Evolutionary conservation across 2,797 vertebrate species (phyloP), one percentile per base, ranked within the genome.

Genomic region (Thalassophryne amazonica): DNA sequence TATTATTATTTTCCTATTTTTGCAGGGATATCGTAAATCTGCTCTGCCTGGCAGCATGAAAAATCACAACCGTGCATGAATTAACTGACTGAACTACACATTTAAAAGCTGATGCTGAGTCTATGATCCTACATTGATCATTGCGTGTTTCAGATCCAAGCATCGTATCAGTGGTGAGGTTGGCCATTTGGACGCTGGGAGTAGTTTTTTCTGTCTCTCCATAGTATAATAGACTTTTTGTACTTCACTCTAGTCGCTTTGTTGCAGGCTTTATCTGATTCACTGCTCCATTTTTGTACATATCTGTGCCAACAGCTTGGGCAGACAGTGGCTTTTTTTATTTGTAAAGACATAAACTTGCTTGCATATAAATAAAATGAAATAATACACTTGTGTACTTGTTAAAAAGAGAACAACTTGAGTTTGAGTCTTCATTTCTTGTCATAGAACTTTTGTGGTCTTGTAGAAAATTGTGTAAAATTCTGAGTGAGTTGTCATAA

Each of bases 281-380:
- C 90, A 76, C 72, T 76, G 66, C 48, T 78, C 52, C 60, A 93
- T 96, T 95, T 77, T 93, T 98, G 94, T 98, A 98, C 90, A 96
- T 96, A 95, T 91, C 91, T 94, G 95, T 98, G 93, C 95, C 95
- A 98, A 95, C 92, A 94, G 94, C 93, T 95, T 94, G 64, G 80
- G 69, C 78, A 85, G 93, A 96, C 92, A 93, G 93, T 95, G 93
- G 93, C 92, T 91, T 86, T 87, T 80, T 96, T 94, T 79, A 96
- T 96, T 91, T 96, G 93, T 98, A 96, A 95, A 86, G 92, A 93
- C 90, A 92, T 95, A 92, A 75, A 81, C 78, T 93, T 97, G 96
- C 96, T 98, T 98, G 95, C 95, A 88, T 93, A 92, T 94, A 96
- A 98, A 92, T 84, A 81, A 86, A 87, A 84, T 74, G 23, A 80